phyloP scores from a whole-genome alignment of 1,140 invertebrate genomes.

The Aphaenogaster floridana region DNA sequence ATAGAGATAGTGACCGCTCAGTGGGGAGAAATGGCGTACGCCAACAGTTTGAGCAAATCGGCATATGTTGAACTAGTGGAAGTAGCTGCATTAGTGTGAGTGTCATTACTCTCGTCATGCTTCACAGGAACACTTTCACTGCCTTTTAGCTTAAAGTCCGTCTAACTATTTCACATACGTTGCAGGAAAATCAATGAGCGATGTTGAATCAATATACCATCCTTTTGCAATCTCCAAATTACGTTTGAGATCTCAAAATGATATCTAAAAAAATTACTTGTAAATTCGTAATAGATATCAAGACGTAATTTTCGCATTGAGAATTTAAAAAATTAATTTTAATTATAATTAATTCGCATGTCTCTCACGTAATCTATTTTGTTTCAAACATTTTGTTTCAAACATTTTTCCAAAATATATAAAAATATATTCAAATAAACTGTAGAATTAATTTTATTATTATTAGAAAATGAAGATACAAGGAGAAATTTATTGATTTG shows the following conservation, averaged over 20 bases:
- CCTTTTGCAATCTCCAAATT: not conserved
- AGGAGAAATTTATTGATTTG: not conserved
- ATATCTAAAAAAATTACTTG: not conserved
- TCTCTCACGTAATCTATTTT: not conserved
- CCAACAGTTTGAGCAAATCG: slow-evolving; percentile 42
- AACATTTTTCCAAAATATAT: not conserved
- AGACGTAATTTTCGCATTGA: not conserved
- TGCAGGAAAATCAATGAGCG: not conserved
- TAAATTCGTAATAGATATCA: not conserved
- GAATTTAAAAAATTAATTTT: not conserved
- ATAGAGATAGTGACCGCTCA: slow-evolving; percentile 14
- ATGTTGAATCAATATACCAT: not conserved
- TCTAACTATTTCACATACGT: slow-evolving; percentile 66
- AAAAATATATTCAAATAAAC: slow-evolving; percentile 6
- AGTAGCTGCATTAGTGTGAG: slow-evolving; percentile 71
- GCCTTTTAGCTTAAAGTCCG: slow-evolving; percentile 82
- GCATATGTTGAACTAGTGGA: slow-evolving; percentile 13
- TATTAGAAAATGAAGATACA: not conserved
- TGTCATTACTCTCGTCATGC: slow-evolving; percentile 85
- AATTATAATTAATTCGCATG: not conserved
- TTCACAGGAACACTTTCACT: slow-evolving; percentile 85
- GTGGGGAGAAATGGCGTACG: not conserved
- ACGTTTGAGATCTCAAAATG: not conserved
- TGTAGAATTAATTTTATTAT: not conserved
- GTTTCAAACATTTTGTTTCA: not conserved